Percentiles rank a stretch among this genome's conserved stretches.
phyloP scores from a whole-genome alignment of 2,797 vertebrate species.

The Toxotes lorentzi region DNA sequence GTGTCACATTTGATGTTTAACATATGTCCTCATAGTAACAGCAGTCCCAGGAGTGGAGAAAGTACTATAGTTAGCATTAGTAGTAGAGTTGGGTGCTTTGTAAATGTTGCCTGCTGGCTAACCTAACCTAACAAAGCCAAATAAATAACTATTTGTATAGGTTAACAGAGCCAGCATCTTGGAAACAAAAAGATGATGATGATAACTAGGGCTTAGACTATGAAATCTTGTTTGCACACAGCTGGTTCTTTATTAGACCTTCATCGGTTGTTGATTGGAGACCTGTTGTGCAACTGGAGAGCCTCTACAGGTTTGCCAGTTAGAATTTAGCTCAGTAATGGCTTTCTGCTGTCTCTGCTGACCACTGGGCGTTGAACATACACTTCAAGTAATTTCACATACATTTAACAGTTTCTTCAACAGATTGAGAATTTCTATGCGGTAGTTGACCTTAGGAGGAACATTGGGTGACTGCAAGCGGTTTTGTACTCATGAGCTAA shows the following conservation, averaged over 20 bases:
- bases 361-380: neutral
- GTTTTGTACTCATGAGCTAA: neutral
- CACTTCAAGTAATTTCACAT: neutral
- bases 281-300: neutral
- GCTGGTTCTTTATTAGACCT: neutral
- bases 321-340: neutral
- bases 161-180: slow-evolving; percentile 8
- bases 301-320: slow-evolving; percentile 4
- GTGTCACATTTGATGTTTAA: neutral
- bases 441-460: neutral
- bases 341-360: neutral
- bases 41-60: neutral
- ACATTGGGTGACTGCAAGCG: neutral
- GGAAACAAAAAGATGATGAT: neutral
- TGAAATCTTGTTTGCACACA: neutral
- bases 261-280: neutral
- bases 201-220: neutral
- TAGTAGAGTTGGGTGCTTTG: neutral
- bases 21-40: neutral
- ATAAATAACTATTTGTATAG: slow-evolving; percentile 25
- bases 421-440: neutral
- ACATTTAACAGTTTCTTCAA: neutral
- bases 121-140: slow-evolving; percentile 14
- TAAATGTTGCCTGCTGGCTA: neutral
- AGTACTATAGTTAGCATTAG: neutral